Percentiles rank a stretch among this genome's conserved stretches.
Conservation (phyloP, 37 sponge, comb jelly and placozoan species). For the Geodia barretti region DNA sequence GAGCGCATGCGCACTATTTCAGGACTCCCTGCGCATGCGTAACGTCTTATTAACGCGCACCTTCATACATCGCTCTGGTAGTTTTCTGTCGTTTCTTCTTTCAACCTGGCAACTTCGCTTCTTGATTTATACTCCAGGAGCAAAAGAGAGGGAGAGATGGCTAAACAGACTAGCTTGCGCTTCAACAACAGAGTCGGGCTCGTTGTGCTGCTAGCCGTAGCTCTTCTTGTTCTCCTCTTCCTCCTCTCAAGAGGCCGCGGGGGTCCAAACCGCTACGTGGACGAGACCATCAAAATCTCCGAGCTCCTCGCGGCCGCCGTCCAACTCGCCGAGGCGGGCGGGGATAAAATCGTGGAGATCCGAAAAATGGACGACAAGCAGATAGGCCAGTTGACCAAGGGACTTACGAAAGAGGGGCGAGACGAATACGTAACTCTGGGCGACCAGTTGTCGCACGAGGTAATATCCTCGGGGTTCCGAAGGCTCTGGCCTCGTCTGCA, state of each 20-base stretch:
- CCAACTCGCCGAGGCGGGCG: slow-evolving; percentile 66
- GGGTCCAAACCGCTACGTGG: slow-evolving; percentile 13
- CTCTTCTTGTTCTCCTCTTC: slow-evolving; percentile 5
- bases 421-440: slow-evolving; percentile 75
- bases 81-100: too few species aligned
- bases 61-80: too few species aligned
- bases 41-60: too few species aligned
- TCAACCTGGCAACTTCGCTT: too few species aligned
- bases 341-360: slow-evolving; percentile 65
- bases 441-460: slow-evolving; percentile 74
- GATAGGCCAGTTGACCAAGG: slow-evolving; percentile 62
- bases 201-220: slow-evolving; percentile 14
- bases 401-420: slow-evolving; percentile 65
- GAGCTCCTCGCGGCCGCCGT: slow-evolving; percentile 84
- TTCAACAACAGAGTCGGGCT: slow-evolving; percentile 9
- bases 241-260: slow-evolving; percentile 1
- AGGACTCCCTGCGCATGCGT: too few species aligned
- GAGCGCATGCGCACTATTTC: too few species aligned
- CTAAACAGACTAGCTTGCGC: slow-evolving; percentile 17
- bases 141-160: slow-evolving; percentile 26
- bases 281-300: slow-evolving; percentile 47
- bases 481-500: slow-evolving; percentile 61
- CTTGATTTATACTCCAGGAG: too few species aligned
- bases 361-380: slow-evolving; percentile 26
- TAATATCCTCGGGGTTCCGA: slow-evolving; percentile 73